phyloP scores from a whole-genome alignment of 2,888 invertebrate species.

The Andricus quercusramuli region DNA sequence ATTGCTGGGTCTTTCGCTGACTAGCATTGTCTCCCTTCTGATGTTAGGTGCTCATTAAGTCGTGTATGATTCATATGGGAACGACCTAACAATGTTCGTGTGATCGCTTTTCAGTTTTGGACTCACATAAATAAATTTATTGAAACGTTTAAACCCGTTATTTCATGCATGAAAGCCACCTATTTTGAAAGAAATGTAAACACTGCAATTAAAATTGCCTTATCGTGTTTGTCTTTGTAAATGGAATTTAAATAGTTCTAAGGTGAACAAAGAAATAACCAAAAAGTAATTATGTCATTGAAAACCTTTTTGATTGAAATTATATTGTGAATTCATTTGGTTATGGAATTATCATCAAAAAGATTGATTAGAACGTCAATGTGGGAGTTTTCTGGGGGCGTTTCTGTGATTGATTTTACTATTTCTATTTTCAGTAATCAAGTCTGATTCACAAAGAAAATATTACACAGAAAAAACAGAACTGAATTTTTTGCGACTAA shows the following conservation, averaged over 20 bases:
- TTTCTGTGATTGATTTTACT: slow-evolving; percentile 24
- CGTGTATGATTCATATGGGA: slow-evolving; percentile 40
- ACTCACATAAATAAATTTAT: slow-evolving; percentile 38
- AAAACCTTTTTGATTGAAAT: background rate
- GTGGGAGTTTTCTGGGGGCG: slow-evolving; percentile 45
- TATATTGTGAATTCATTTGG: background rate
- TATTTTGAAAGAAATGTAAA: slow-evolving; percentile 16
- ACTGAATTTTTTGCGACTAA: too few species aligned
- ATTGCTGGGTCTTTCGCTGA: slow-evolving; percentile 15
- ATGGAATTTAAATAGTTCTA: background rate
- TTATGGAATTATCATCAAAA: slow-evolving; percentile 27
- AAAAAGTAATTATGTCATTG: background rate
- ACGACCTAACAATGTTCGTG: slow-evolving; percentile 38
- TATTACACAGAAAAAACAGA: background rate
- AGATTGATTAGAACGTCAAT: slow-evolving; percentile 43
- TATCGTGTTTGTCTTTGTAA: background rate
- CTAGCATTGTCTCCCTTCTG: slow-evolving; percentile 33
- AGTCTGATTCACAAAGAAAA: slow-evolving; percentile 11
- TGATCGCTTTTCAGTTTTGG: slow-evolving; percentile 36
- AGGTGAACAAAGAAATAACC: background rate
- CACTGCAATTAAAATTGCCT: background rate
- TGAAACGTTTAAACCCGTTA: slow-evolving; percentile 28
- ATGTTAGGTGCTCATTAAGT: slow-evolving; percentile 38
- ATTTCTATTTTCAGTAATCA: slow-evolving; percentile 13
- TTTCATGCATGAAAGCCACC: slow-evolving; percentile 17